Percentiles rank a stretch among this genome's conserved stretches.
Evolutionary conservation across 2,888 invertebrate species (phyloP).

Genomic region (Nemapogon koenigi): DNA sequence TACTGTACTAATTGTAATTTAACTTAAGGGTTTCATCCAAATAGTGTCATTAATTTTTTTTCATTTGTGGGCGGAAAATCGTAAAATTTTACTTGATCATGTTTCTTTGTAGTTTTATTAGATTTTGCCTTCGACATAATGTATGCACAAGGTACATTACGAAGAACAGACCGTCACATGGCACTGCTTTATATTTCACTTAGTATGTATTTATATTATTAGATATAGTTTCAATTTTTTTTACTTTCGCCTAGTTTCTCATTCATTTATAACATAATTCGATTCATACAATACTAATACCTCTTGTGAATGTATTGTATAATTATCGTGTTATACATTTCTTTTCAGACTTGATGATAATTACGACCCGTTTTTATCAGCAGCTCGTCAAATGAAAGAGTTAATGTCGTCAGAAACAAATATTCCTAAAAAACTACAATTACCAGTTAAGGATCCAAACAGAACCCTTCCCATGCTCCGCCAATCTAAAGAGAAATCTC

Average conservation of each 20-base stretch:
- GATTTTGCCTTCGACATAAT: too few species aligned
- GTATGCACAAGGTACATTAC: too few species aligned
- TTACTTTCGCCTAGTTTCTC: neutral
- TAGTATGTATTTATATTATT: neutral
- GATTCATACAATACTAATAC: neutral
- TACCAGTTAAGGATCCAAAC: slow-evolving; percentile 43
- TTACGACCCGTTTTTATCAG: slow-evolving; percentile 81
- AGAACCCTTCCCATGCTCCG: slow-evolving; percentile 52
- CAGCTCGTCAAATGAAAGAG: slow-evolving; percentile 83
- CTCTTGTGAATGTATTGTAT: neutral
- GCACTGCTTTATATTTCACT: neutral
- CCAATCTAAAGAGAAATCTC: slow-evolving; percentile 40
- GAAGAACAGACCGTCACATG: too few species aligned
- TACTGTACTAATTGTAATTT: too few species aligned
- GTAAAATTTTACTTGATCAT: too few species aligned
- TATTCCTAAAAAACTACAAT: slow-evolving; percentile 48
- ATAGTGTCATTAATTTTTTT: too few species aligned
- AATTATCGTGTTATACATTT: slow-evolving; percentile 1
- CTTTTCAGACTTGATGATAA: slow-evolving; percentile 57
- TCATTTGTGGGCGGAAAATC: too few species aligned
- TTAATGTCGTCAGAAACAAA: slow-evolving; percentile 73
- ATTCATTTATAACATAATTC: neutral
- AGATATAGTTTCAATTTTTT: neutral
- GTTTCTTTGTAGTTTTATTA: too few species aligned
- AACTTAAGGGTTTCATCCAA: too few species aligned